Percentiles rank a stretch among this genome's conserved stretches.
Evolutionary conservation across 2,797 vertebrate genomes (phyloP).

Genomic region (Alcedo quadribrachys): DNA sequence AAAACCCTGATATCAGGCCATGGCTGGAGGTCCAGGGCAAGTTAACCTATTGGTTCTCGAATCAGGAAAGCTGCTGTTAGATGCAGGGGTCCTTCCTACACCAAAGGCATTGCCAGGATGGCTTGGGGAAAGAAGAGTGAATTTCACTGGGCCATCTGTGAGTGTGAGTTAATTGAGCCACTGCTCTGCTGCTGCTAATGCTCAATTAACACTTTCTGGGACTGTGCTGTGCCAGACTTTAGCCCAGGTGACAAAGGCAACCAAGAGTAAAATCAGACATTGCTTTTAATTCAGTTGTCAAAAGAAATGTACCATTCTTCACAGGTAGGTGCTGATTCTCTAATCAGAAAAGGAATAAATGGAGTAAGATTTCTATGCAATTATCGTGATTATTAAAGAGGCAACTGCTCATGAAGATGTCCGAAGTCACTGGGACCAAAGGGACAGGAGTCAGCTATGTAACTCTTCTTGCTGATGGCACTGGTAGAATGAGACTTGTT

Average conservation of each 20-base stretch:
- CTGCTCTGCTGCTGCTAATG: background rate
- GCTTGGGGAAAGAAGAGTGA: background rate
- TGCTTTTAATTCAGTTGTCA: background rate
- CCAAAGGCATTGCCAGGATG: fast-evolving
- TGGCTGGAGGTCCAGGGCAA: background rate
- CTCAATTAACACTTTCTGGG: background rate
- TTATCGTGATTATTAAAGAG: background rate
- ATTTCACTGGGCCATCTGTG: background rate
- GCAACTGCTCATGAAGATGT: fast-evolving
- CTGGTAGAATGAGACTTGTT: background rate
- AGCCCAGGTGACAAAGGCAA: background rate
- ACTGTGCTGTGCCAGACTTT: background rate
- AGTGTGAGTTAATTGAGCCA: background rate
- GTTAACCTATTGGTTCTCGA: background rate
- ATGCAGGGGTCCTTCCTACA: background rate
- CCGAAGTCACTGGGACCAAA: background rate
- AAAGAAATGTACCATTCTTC: background rate
- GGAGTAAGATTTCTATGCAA: background rate
- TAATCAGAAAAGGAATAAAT: background rate
- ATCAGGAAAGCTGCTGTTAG: background rate
- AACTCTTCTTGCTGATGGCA: background rate
- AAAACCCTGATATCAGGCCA: background rate
- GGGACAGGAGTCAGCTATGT: background rate
- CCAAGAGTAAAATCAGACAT: background rate
- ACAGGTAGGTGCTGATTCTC: background rate